Conservation (phyloP, 2,888 invertebrate genomes). For the Conops quadrifasciatus region DNA sequence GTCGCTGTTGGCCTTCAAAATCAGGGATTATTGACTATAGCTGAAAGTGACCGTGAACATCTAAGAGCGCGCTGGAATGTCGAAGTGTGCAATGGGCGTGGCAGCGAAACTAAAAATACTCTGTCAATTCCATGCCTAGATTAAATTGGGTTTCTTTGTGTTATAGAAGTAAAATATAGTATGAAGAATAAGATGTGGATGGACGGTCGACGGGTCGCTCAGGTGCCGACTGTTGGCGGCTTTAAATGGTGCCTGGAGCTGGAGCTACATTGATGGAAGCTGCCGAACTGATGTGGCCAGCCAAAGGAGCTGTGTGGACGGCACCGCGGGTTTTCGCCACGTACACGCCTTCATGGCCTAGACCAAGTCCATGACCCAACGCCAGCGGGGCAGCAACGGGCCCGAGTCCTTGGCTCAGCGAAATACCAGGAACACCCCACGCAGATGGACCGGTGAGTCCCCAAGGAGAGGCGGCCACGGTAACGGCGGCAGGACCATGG, state of each 20-base stretch:
- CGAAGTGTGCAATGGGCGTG: neutral
- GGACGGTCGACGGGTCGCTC: no score
- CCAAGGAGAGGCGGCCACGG: conserved; percentile 43
- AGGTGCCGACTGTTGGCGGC: neutral
- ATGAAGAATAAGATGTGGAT: no score
- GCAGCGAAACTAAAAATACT: neutral
- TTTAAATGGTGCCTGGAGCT: conserved; percentile 61
- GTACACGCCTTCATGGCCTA: conserved; percentile 62
- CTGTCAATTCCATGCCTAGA: neutral
- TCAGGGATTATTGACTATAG: no score
- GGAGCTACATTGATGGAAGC: conserved; percentile 62
- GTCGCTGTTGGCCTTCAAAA: no score
- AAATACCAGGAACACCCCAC: conserved; percentile 14
- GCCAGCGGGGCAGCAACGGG: conserved; percentile 32
- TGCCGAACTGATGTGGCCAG: conserved; percentile 62
- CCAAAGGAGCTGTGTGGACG: conserved; percentile 62
- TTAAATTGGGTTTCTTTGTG: no score
- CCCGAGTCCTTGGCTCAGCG: conserved; percentile 52
- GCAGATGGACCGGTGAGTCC: conserved; percentile 24
- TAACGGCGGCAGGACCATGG: conserved; percentile 45
- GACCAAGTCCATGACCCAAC: conserved; percentile 39
- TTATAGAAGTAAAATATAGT: no score
- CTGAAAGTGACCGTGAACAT: no score
- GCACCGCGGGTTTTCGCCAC: conserved; percentile 64
- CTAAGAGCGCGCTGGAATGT: no score